Percentiles rank a stretch among this genome's conserved stretches.
phyloP scores from a whole-genome alignment of 2,113 vertebrate species.

The Columbina picui region DNA sequence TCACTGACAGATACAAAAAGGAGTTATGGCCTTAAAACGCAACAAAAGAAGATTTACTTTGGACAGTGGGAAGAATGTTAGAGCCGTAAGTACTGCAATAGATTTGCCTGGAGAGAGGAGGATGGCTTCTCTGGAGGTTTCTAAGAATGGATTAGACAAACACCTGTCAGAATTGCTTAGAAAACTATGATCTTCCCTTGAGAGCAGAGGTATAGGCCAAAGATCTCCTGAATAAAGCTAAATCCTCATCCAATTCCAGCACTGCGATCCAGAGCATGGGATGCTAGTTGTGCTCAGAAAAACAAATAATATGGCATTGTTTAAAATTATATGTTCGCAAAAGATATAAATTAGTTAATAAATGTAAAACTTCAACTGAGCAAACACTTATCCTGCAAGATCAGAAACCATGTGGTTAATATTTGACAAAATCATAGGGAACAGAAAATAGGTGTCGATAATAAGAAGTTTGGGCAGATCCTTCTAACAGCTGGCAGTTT shows the following conservation, averaged over 20 bases:
- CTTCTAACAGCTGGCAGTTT: neutral
- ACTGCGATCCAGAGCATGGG: neutral
- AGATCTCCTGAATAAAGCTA: neutral
- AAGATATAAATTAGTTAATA: neutral
- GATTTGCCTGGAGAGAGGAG: neutral
- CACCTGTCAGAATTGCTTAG: neutral
- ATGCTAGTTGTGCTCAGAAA: neutral
- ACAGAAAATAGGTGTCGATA: neutral
- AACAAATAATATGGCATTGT: neutral
- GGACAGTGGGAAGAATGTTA: neutral
- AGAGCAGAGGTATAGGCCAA: neutral
- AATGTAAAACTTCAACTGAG: neutral
- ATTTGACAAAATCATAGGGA: neutral
- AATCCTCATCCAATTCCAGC: neutral
- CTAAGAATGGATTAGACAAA: neutral
- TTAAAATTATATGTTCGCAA: neutral
- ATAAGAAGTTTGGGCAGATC: neutral
- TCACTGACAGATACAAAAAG: neutral
- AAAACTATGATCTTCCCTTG: neutral
- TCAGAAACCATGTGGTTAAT: neutral
- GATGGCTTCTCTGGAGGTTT: neutral
- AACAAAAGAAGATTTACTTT: neutral
- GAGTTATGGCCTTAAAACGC: neutral
- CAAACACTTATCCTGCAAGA: neutral
- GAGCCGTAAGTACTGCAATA: slow-evolving; percentile 7